A percentile compares a stretch with the other conserved stretches of the same genome.
Evolutionary conservation across 2,113 vertebrate genomes (phyloP).

Genomic region (Thalassoma bifasciatum): DNA sequence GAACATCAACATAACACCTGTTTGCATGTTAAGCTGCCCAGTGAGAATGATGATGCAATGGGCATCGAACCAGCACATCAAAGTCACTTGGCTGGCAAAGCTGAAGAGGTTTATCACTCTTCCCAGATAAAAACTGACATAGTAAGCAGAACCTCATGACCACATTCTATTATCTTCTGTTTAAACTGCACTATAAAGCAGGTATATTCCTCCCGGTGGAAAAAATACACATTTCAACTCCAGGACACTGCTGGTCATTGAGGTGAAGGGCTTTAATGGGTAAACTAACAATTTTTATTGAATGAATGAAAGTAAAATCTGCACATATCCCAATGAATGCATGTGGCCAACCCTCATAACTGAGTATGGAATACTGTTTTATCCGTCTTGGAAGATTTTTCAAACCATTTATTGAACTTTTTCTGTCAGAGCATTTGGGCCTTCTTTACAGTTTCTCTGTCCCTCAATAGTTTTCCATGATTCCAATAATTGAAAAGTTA

Average conservation of each 20-base stretch:
- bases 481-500: too few relatives aligned
- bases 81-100: conserved; percentile 1
- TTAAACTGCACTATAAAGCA: background rate
- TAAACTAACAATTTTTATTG: background rate
- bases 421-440: too few relatives aligned
- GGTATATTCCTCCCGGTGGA: background rate
- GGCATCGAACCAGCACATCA: background rate
- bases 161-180: background rate
- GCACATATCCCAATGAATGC: background rate
- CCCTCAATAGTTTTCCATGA: too few relatives aligned
- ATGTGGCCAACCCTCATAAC: too few relatives aligned
- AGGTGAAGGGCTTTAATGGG: background rate
- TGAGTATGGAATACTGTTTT: too few relatives aligned
- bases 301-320: background rate
- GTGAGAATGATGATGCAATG: background rate
- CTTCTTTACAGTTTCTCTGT: too few relatives aligned
- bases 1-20: conserved; percentile 40
- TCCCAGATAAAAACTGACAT: background rate
- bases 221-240: too few relatives aligned
- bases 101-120: background rate
- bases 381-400: too few relatives aligned
- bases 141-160: background rate
- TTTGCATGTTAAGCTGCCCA: background rate
- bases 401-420: too few relatives aligned
- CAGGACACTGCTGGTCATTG: background rate